Percentiles rank a stretch among this genome's conserved stretches.
Conservation (phyloP, 1,140 invertebrate genomes). For the Philaenus spumarius region DNA sequence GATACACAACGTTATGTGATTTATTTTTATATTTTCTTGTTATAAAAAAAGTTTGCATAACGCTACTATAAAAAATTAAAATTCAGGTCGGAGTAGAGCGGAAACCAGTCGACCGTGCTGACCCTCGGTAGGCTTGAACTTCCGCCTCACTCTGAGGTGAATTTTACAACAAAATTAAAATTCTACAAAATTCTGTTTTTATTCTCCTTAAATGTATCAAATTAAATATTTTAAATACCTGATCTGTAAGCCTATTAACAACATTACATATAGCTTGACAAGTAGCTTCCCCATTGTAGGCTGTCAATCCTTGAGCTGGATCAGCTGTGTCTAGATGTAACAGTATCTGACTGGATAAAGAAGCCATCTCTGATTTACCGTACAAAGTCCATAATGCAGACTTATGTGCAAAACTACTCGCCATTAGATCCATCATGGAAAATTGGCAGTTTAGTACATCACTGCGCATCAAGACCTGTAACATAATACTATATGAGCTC, state of each 20-base stretch:
- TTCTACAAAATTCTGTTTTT: too few relatives aligned
- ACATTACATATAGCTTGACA: slow-evolving; percentile 65
- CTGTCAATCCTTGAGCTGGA: slow-evolving; percentile 43
- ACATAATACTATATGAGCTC: too few relatives aligned
- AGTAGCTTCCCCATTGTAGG: slow-evolving; percentile 59
- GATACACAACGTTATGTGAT: too few relatives aligned
- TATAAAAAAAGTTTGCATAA: too few relatives aligned
- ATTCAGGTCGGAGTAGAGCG: too few relatives aligned
- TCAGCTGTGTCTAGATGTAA: slow-evolving; percentile 63
- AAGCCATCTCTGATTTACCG: slow-evolving; percentile 75
- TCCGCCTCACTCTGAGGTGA: too few relatives aligned
- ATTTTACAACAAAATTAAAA: too few relatives aligned
- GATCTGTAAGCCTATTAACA: slow-evolving; percentile 51
- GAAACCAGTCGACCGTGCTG: too few relatives aligned
- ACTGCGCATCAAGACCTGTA: slow-evolving; percentile 71
- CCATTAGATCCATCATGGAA: slow-evolving; percentile 71
- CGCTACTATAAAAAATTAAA: too few relatives aligned
- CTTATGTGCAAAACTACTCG: slow-evolving; percentile 68
- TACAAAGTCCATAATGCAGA: slow-evolving; percentile 80
- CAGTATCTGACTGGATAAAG: slow-evolving; percentile 67
- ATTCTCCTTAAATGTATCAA: too few relatives aligned
- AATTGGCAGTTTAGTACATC: slow-evolving; percentile 80
- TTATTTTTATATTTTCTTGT: too few relatives aligned
- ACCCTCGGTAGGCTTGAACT: too few relatives aligned
- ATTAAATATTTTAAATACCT: slow-evolving; percentile 37